Evolutionary conservation across 2,888 invertebrate species (phyloP).

Genomic region (Melieria omissa): DNA sequence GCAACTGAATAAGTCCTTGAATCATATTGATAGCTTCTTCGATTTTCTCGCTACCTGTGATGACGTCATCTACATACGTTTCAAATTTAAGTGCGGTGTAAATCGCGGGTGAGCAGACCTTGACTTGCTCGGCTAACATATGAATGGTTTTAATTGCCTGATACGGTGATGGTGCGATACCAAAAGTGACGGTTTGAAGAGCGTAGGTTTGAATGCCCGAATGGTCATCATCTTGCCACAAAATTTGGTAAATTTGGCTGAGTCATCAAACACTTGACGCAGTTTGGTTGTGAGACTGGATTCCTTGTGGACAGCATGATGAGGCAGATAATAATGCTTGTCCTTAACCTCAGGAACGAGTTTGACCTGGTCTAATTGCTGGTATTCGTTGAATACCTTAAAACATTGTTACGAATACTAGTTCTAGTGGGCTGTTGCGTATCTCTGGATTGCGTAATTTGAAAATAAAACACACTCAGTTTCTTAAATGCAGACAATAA

Average conservation of each 20-base stretch:
- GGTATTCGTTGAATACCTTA: constrained; percentile 1
- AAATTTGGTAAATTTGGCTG: constrained; percentile 2
- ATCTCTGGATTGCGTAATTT: too few relatives aligned
- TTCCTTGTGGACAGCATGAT: constrained; percentile 19
- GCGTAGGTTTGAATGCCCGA: constrained; percentile 18
- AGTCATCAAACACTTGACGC: constrained; percentile 3
- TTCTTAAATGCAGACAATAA: too few relatives aligned
- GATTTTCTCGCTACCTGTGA: constrained; percentile 22
- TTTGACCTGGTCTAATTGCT: background rate
- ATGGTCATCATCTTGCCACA: constrained; percentile 20
- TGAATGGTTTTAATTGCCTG: constrained; percentile 30
- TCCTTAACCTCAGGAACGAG: background rate
- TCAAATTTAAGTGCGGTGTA: constrained; percentile 21
- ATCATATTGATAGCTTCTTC: constrained; percentile 16
- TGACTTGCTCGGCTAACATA: constrained; percentile 22
- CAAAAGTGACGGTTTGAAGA: constrained; percentile 17
- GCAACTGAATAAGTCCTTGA: constrained; percentile 15
- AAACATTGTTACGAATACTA: too few relatives aligned
- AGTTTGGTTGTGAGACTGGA: constrained; percentile 2
- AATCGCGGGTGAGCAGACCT: constrained; percentile 1
- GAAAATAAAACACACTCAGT: too few relatives aligned
- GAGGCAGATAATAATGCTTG: constrained; percentile 7
- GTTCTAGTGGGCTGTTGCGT: too few relatives aligned
- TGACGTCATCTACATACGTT: constrained; percentile 24
- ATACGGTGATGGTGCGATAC: constrained; percentile 24